A percentile compares a stretch with the other conserved stretches of the same genome.
These are phyloP conservation scores for Andrena haemorrhoa DNA, from an alignment of 2,888 invertebrate species.

Conservation along the genomic window DNA sequence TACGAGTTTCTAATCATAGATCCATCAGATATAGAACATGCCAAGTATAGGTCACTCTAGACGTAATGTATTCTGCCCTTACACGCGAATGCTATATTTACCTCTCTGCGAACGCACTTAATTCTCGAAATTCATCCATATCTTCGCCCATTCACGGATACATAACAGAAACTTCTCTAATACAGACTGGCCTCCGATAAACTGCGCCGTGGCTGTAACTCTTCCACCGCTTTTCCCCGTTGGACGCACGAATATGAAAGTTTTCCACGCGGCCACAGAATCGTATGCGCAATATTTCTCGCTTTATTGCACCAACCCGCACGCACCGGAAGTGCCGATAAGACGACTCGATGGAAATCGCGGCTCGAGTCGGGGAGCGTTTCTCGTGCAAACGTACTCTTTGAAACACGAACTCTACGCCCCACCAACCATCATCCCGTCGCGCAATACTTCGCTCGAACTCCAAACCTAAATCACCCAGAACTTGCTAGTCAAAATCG, in stretches of 20 bases:
- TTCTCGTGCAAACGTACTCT: not conserved
- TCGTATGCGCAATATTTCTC: constrained; percentile 37
- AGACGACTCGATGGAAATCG: constrained; percentile 24
- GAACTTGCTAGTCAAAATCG: too few species aligned
- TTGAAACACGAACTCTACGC: too few species aligned
- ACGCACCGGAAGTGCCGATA: constrained; percentile 34
- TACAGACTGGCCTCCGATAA: constrained; percentile 17
- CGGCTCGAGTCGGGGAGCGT: constrained; percentile 1
- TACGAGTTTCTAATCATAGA: not conserved
- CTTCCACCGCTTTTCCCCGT: constrained; percentile 9
- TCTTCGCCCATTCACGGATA: not conserved
- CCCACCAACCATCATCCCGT: too few species aligned
- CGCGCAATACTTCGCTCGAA: too few species aligned
- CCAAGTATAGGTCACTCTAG: not conserved
- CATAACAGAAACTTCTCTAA: not conserved
- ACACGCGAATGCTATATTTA: too few species aligned
- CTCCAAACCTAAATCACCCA: too few species aligned
- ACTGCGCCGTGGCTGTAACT: constrained; percentile 15
- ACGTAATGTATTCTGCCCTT: not conserved
- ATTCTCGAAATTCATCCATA: not conserved
- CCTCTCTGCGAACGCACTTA: not conserved
- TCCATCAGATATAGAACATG: not conserved
- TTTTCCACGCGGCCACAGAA: constrained; percentile 17
- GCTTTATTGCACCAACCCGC: constrained; percentile 26
- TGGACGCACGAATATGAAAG: constrained; percentile 12